Conservation (phyloP, 1,140 invertebrate species). For the Philaenus spumarius region DNA sequence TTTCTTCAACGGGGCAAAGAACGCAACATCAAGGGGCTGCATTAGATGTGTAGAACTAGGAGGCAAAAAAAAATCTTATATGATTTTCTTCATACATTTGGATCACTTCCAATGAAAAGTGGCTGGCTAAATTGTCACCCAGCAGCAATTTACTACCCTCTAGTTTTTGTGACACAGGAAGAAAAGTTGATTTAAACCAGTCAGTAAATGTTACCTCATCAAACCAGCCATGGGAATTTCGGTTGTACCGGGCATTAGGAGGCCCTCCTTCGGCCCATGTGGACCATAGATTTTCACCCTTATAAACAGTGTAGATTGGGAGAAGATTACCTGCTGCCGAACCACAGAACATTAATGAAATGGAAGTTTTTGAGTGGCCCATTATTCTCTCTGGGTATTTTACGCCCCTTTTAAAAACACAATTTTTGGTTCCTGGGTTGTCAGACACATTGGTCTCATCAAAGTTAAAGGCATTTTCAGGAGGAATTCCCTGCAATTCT, state of each 20-base stretch:
- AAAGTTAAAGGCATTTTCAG: constrained; percentile 36
- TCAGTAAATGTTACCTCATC: constrained; percentile 36
- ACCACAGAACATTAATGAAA: constrained; percentile 23
- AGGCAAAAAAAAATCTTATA: constrained; percentile 38
- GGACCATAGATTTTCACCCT: constrained; percentile 34
- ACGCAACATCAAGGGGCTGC: constrained; percentile 42
- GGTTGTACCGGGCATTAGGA: constrained; percentile 33
- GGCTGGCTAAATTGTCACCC: constrained; percentile 40
- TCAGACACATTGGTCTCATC: constrained; percentile 40
- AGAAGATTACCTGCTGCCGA: constrained; percentile 23
- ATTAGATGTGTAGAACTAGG: constrained; percentile 40
- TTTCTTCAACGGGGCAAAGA: constrained; percentile 30
- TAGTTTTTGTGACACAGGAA: constrained; percentile 26
- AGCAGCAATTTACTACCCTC: constrained; percentile 27
- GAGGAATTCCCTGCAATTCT: constrained; percentile 30
- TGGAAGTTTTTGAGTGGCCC: constrained; percentile 11
- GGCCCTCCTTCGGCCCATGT: constrained; percentile 37
- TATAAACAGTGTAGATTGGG: constrained; percentile 37
- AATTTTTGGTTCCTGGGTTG: constrained; percentile 32
- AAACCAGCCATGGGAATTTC: constrained; percentile 36
- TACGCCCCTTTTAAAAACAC: constrained; percentile 17
- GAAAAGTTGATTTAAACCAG: constrained; percentile 33
- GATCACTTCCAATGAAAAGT: constrained; percentile 34
- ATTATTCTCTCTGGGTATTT: constrained; percentile 21
- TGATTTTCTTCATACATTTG: constrained; percentile 34